phyloP scores from a whole-genome alignment of 2,888 invertebrate species.

The Ellobium chinense region DNA sequence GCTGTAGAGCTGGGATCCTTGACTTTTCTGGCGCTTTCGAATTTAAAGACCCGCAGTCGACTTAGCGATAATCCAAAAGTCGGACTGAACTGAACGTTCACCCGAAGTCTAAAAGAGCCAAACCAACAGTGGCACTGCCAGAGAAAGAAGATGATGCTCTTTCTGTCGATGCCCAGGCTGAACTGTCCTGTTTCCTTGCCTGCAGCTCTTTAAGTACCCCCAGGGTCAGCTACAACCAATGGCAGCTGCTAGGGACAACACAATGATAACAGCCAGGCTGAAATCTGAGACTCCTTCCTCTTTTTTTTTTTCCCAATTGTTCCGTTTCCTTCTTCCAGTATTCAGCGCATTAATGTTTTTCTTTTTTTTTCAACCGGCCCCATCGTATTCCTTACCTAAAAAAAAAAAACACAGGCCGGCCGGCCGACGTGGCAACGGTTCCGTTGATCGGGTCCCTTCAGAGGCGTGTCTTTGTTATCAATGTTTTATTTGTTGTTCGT shows the following conservation, averaged over 20 bases:
- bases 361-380: neutral
- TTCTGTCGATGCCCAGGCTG: neutral
- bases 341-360: no score
- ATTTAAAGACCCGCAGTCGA: no score
- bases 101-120: no score
- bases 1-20: no score
- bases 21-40: no score
- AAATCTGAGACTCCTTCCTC: conserved; percentile 19
- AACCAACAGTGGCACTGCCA: no score
- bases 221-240: neutral
- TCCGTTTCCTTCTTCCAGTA: neutral
- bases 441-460: neutral
- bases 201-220: neutral
- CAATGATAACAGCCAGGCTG: neutral
- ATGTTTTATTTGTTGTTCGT: neutral
- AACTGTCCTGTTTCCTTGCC: neutral
- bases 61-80: no score
- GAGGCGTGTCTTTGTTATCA: neutral
- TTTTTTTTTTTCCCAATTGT: conserved; percentile 35
- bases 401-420: neutral
- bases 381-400: neutral
- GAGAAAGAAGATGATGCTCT: neutral
- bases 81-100: no score
- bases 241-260: neutral
- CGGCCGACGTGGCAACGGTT: neutral